Base-by-base conservation (phyloP, 2,888 invertebrate species). In the Cantharis rufa region DNA sequence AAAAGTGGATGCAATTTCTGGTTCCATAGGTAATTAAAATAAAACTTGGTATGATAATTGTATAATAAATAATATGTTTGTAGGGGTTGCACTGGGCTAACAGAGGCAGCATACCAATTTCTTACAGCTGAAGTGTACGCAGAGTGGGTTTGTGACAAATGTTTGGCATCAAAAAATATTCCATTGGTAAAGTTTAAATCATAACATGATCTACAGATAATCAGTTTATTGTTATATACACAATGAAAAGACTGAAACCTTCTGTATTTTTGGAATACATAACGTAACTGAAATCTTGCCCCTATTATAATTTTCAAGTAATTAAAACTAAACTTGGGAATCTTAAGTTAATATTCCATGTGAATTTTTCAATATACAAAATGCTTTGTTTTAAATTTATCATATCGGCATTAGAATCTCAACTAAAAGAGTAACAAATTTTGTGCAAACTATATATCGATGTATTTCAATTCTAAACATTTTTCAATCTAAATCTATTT, bases 1-100 rank as follows among this genome's bases (percentile, higher is more conserved):
- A 98, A 98, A 90, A 97, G 97, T 84, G 98, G 98, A 75, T 99
- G 98, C 90, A 98, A 98, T 90, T 98, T 98, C 90, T 99, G 98
- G 96, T 99, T 97, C 90, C 98, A 99, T 89, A 94, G 96, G 96
- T 96, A 87, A 90, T 86, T 10, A 1, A 27, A 27, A 71, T 48
- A 74, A n/a, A n/a, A 4, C 2, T 5, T 3, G 9, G 5, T 5
- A 11, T 28, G 11, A 28, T 28, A 10, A 10, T 28, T 48, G 18
- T 63, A 62, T 3, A n/a, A 27, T 28, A 24, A 69, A 15, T 10
- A 0, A 15, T 69, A 11, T 73, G 80, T 79, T 91, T 92, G 13
- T 90, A 95, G 98, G 88, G 93, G 95, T 82, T 98, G 98, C 88
- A 97, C 98, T 11, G 98, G 98, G 76, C 91, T 99, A 81, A 95